Percentiles rank a stretch among this genome's conserved stretches.
These are phyloP conservation scores for Neomorphus geoffroyi DNA, from an alignment of 2,797 vertebrate species.

Conservation along the genomic window DNA sequence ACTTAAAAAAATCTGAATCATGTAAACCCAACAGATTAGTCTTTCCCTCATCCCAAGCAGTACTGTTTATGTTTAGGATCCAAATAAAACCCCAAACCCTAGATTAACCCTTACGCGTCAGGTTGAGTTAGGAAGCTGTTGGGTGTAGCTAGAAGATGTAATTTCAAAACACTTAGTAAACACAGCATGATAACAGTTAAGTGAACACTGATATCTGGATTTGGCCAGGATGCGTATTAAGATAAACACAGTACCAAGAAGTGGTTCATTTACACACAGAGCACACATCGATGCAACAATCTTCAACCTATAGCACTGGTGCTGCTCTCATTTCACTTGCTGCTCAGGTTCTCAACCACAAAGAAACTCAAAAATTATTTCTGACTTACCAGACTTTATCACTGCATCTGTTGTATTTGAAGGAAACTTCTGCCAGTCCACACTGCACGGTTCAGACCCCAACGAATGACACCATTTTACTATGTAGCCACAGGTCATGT, in stretches of 20 bases:
- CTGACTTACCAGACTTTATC: conserved; percentile 77
- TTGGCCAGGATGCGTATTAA: not conserved
- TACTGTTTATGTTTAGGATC: conserved; percentile 9
- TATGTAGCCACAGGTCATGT: conserved; percentile 77
- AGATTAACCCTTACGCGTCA: not conserved
- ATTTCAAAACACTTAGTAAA: conserved; percentile 36
- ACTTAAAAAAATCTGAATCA: conserved; percentile 26
- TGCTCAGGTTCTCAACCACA: not conserved
- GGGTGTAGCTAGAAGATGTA: not conserved
- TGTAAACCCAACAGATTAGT: conserved; percentile 42
- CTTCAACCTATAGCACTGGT: not conserved
- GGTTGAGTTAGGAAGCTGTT: not conserved
- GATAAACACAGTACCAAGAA: conserved; percentile 8
- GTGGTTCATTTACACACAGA: not conserved
- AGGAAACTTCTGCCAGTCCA: conserved; percentile 77
- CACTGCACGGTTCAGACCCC: conserved; percentile 55
- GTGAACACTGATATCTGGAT: not conserved
- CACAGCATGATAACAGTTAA: not conserved
- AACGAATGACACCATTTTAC: conserved; percentile 76
- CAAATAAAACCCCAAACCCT: conserved; percentile 19
- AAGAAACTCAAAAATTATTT: not conserved
- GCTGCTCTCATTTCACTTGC: not conserved
- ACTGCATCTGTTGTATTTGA: conserved; percentile 65
- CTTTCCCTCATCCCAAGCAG: conserved; percentile 14
- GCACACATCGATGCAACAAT: not conserved